Conservation (phyloP, 2,888 invertebrate species). For the Acleris holmiana region DNA sequence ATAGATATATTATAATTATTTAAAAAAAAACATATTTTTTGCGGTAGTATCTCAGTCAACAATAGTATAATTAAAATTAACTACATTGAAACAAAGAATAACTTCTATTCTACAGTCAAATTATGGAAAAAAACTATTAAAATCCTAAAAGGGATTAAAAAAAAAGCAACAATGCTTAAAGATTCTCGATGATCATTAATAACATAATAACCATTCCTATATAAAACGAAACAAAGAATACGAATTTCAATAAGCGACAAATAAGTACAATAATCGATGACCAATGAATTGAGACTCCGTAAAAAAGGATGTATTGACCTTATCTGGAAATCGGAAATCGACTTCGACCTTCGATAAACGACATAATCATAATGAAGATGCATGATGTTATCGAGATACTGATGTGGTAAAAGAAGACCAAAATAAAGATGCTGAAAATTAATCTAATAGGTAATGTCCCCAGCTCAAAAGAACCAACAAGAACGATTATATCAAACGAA, state of each 20-base stretch:
- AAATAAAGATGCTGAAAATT: no score
- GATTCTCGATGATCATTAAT: neutral
- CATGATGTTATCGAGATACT: neutral
- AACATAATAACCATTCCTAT: neutral
- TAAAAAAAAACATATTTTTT: no score
- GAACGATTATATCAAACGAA: neutral
- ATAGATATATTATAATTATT: no score
- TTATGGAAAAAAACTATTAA: no score
- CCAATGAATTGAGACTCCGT: conserved; percentile 7
- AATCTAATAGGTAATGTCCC: neutral
- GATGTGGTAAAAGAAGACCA: neutral
- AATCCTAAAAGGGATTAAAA: no score
- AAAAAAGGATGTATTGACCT: conserved; percentile 34
- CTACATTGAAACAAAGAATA: no score
- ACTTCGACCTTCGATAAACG: conserved; percentile 27
- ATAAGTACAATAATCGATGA: neutral
- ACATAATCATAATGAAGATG: conserved; percentile 15
- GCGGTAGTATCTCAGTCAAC: no score
- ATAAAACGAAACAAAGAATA: neutral
- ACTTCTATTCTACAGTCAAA: no score
- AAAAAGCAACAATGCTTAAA: no score
- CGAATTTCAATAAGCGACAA: neutral
- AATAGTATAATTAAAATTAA: no score
- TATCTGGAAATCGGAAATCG: conserved; percentile 38
- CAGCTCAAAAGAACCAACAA: neutral